Conservation (phyloP, 1,140 invertebrate species). For the Drosophila melanica region DNA sequence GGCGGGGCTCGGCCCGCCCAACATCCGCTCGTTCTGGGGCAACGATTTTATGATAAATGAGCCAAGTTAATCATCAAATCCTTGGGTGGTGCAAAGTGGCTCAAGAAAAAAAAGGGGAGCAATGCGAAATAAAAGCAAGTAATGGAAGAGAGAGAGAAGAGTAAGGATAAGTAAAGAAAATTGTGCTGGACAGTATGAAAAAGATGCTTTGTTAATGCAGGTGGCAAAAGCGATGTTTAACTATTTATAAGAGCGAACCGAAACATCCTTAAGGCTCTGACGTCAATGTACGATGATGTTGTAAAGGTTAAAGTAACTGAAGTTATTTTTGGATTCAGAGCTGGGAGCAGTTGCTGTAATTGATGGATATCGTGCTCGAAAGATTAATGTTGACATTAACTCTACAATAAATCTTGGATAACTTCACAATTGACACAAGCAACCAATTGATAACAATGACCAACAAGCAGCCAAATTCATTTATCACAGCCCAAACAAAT, state of each 20-base stretch:
- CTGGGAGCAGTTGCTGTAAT: constrained; percentile 28
- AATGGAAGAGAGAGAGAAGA: neutral
- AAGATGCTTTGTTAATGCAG: constrained; percentile 31
- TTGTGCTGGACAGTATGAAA: constrained; percentile 10
- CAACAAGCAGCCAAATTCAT: constrained; percentile 13
- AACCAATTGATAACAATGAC: constrained; percentile 20
- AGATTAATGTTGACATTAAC: constrained; percentile 39
- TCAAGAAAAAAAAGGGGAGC: constrained; percentile 6
- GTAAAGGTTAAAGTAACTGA: constrained; percentile 19
- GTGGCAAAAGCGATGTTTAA: constrained; percentile 32
- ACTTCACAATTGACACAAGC: constrained; percentile 14
- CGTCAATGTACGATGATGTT: constrained; percentile 43
- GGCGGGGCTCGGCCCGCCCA: constrained; percentile 13
- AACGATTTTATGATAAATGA: constrained; percentile 75
- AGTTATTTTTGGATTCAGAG: neutral
- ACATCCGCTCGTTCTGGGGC: constrained; percentile 23
- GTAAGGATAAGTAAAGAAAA: neutral
- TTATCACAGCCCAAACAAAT: constrained; percentile 15
- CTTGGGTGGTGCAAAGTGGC: constrained; percentile 7
- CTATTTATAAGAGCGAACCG: constrained; percentile 37
- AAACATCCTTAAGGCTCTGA: constrained; percentile 20
- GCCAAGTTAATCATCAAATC: constrained; percentile 57
- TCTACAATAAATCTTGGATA: neutral
- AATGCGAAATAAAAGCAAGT: neutral
- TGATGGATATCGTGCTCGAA: constrained; percentile 33